phyloP scores from a whole-genome alignment of 2,113 vertebrate genomes.

The Myanophis thanlyinensis region DNA sequence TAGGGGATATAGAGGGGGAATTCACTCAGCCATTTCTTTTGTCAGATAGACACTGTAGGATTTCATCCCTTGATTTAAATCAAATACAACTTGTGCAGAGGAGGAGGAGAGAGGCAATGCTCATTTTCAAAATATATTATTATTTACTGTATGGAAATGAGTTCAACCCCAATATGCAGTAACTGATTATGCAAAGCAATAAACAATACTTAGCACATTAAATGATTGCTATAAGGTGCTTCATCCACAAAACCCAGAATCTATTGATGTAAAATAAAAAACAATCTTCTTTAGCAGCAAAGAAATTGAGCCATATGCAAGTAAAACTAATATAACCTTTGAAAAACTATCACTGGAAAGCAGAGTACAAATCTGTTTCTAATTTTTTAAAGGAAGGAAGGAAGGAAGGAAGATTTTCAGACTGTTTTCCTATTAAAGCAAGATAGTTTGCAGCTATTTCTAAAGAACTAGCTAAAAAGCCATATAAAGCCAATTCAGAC shows the following conservation, averaged over 20 bases:
- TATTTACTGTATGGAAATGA: neutral
- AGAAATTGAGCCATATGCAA: conserved; percentile 74
- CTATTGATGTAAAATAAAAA: conserved; percentile 75
- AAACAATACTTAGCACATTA: conserved; percentile 13
- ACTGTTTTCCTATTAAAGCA: conserved; percentile 77
- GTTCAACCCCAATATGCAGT: neutral
- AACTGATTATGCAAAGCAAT: conserved; percentile 8
- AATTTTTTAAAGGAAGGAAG: conserved; percentile 83
- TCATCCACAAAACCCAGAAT: conserved; percentile 66
- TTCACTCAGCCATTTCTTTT: neutral
- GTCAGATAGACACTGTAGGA: neutral
- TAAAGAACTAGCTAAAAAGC: conserved; percentile 83
- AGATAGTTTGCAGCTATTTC: conserved; percentile 82
- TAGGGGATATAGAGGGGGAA: neutral
- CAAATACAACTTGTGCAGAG: neutral
- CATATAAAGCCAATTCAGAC: conserved; percentile 83
- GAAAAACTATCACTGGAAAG: conserved; percentile 76
- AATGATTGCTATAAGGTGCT: fast-evolving
- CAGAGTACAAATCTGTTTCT: conserved; percentile 76
- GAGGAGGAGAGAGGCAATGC: neutral
- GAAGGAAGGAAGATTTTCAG: conserved; percentile 60
- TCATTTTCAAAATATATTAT: neutral
- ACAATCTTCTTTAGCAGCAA: conserved; percentile 60
- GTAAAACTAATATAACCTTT: conserved; percentile 83
- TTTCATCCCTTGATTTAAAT: neutral